Evolutionary conservation across 2,888 invertebrate genomes (phyloP).

Genomic region (Pristionchus japonicus): DNA sequence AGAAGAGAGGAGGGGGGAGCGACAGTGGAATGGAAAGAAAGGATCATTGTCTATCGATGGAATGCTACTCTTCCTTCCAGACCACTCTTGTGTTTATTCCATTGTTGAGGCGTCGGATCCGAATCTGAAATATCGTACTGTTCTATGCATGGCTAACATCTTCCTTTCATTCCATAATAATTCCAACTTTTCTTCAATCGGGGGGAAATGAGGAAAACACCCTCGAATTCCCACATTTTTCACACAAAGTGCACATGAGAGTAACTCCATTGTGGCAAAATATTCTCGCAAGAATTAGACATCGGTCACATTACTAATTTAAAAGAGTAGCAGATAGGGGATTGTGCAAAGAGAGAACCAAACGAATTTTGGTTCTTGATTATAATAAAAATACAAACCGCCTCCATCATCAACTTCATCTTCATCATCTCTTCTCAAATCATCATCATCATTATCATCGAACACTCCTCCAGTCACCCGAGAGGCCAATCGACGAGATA

Average conservation of each 20-base stretch:
- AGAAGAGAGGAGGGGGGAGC: too few relatives aligned
- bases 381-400: not conserved
- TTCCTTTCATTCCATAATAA: not conserved
- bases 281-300: not conserved
- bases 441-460: constrained; percentile 22
- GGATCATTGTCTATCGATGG: not conserved
- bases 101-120: constrained; percentile 41
- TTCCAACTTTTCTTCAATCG: not conserved
- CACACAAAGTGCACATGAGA: not conserved
- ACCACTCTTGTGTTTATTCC: constrained; percentile 14
- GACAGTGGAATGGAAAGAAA: not conserved
- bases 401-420: not conserved
- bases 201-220: not conserved
- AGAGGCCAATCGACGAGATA: constrained; percentile 29
- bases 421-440: not conserved
- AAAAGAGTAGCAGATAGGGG: too few relatives aligned
- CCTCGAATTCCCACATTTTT: not conserved
- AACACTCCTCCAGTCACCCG: constrained; percentile 42
- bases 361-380: too few relatives aligned
- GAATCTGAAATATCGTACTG: not conserved
- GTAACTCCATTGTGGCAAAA: not conserved
- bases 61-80: constrained; percentile 28
- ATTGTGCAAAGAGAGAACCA: too few relatives aligned
- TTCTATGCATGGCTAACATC: not conserved
- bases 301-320: too few relatives aligned